Conservation (phyloP, 2,113 vertebrate genomes). For the Brachypteracias leptosomus region DNA sequence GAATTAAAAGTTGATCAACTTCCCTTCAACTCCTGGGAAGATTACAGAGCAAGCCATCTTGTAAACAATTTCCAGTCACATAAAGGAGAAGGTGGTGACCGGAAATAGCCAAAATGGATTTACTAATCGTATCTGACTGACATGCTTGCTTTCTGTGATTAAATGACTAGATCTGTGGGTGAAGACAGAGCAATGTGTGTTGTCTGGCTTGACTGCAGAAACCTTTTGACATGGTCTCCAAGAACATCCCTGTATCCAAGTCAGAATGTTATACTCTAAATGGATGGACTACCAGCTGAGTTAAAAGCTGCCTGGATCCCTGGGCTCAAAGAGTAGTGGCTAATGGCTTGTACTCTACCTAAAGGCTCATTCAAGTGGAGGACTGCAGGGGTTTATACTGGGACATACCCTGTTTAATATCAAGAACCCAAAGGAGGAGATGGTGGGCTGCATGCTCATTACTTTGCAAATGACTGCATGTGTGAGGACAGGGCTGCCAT, state of each 20-base stretch:
- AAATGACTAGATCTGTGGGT: background rate
- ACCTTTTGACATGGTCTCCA: background rate
- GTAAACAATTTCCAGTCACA: background rate
- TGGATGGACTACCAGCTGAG: background rate
- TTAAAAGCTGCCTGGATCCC: background rate
- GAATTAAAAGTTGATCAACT: background rate
- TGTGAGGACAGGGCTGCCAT: background rate
- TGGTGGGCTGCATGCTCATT: background rate
- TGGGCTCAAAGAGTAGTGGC: background rate
- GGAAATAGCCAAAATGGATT: background rate
- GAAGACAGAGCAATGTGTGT: background rate
- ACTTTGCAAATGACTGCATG: background rate
- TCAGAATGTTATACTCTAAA: background rate
- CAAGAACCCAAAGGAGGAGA: background rate
- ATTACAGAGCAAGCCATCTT: background rate
- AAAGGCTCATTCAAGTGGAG: background rate
- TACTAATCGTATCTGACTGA: background rate
- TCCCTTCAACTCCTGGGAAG: background rate
- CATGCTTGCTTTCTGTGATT: background rate
- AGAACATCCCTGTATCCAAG: background rate
- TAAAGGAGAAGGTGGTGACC: background rate
- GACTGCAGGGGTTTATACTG: background rate
- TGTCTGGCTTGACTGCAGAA: background rate
- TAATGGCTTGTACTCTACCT: background rate
- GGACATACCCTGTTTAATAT: background rate